Percentiles rank a stretch among this genome's conserved stretches.
These are phyloP conservation scores for Scaptodrosophila lebanonensis DNA, from an alignment of 1,140 invertebrate genomes.

Conservation along the genomic window DNA sequence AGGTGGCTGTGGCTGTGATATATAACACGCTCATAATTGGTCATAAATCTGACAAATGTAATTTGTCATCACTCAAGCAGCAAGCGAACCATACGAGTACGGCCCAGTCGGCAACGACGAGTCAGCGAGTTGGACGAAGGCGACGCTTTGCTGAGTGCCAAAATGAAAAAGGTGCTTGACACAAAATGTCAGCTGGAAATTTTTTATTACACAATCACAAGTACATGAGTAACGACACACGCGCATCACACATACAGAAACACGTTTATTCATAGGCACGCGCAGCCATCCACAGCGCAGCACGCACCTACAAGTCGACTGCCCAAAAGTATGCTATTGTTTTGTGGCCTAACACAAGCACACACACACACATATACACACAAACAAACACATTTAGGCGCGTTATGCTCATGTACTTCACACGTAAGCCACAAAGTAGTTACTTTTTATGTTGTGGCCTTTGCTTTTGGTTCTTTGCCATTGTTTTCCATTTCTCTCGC, in stretches of 20 bases:
- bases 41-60: constrained; percentile 77
- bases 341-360: constrained; percentile 23
- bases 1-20: constrained; percentile 68
- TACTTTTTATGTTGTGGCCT: constrained; percentile 52
- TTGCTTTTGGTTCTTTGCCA: constrained; percentile 35
- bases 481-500: constrained; percentile 31
- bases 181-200: constrained; percentile 76
- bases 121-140: constrained; percentile 8
- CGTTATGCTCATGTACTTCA: constrained; percentile 18
- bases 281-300: background rate
- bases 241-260: background rate
- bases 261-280: constrained; percentile 1
- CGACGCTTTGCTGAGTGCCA: constrained; percentile 56
- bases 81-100: constrained; percentile 9
- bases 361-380: background rate
- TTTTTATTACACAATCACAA: constrained; percentile 75
- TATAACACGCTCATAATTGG: constrained; percentile 77
- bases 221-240: constrained; percentile 4
- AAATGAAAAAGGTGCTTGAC: constrained; percentile 76
- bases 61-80: constrained; percentile 77
- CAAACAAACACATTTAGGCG: background rate
- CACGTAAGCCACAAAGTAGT: constrained; percentile 73
- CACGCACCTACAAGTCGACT: background rate
- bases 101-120: background rate
- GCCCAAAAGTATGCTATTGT: constrained; percentile 34